These are phyloP conservation scores for Luscinia luscinia DNA, from an alignment of 2,797 vertebrate genomes.

Conservation along the genomic window DNA sequence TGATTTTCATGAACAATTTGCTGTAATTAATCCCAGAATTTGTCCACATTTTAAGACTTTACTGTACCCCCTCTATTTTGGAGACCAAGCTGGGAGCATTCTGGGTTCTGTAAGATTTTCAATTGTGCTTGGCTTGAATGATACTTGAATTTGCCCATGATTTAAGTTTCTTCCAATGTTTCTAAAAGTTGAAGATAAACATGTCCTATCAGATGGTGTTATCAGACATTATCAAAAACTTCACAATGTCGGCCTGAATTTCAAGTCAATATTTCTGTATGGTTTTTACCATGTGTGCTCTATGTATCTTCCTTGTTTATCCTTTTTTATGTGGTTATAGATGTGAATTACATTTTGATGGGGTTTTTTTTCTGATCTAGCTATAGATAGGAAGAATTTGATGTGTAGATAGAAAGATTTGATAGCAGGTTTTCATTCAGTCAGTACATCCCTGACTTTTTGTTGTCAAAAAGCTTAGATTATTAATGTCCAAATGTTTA, in stretches of 20 bases:
- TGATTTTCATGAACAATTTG: neutral
- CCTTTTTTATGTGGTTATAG: neutral
- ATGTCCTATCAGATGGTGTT: neutral
- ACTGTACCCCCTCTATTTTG: neutral
- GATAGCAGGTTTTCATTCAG: neutral
- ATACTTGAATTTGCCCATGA: neutral
- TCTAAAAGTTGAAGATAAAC: neutral
- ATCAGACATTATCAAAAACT: neutral
- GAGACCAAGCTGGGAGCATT: neutral
- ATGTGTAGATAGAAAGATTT: neutral
- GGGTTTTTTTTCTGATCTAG: accelerated
- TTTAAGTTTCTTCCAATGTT: neutral
- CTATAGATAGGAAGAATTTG: neutral
- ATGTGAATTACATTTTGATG: neutral
- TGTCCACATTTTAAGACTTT: neutral
- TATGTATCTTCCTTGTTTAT: neutral
- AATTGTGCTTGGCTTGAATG: neutral
- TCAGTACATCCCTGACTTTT: neutral
- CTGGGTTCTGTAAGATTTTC: neutral
- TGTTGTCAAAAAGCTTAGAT: neutral
- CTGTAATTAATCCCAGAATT: slow-evolving; percentile 24
- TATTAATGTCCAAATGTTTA: neutral
- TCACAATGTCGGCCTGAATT: neutral
- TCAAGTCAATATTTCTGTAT: neutral
- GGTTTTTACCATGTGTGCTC: neutral